Base-by-base conservation (phyloP, 2,113 vertebrate species). In the Sminthopsis crassicaudata region DNA sequence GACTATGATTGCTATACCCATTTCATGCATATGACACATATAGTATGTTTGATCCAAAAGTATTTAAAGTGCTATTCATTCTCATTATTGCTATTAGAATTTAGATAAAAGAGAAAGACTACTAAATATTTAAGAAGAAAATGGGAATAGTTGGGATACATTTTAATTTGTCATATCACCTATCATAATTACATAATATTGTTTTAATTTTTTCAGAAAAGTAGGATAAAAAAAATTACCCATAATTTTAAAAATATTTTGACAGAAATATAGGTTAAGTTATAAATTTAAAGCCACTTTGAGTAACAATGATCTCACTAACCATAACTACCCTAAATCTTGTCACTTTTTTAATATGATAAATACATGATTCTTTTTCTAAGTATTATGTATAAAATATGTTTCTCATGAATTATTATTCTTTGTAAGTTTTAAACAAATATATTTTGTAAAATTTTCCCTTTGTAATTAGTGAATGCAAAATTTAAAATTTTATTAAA, bases 91-190 rank as follows among this genome's bases (percentile, higher is more conserved):
- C 16, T 55, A 60, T 88, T 12, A 95, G 46, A 46, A 94, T 93
- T 93, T 92, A 95, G 30, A 2, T 93, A 60, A 16, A 67, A 53
- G 91, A 95, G 89, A 19, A 60, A 92, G 36, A 36, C 42, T 95
- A 51, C 48, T 92, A 24, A 93, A 94, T 91, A 92, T 88, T 92
- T 19, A 92, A 51, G 91, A 94, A 90, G 26, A 95, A 91, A 94
- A 88, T 12, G 91, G 22, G 27, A 90, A 92, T 89, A 2, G 50
- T 88, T 57, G 46, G 54, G 89, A 50, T 92, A n/a, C 46, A 12
- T 95, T 93, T 94, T 92, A n/a, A 91, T 53, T 90, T 46, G 26
- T 36, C 93, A 52, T 92, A 90, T 94, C 93, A 91, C 90, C 90
- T 91, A 76, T 76, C 16, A 22, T 76, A 76, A n/a, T 1, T n/a